Evolutionary conservation across 2,888 invertebrate genomes (phyloP).

Genomic region (Dicroscelio sp.): DNA sequence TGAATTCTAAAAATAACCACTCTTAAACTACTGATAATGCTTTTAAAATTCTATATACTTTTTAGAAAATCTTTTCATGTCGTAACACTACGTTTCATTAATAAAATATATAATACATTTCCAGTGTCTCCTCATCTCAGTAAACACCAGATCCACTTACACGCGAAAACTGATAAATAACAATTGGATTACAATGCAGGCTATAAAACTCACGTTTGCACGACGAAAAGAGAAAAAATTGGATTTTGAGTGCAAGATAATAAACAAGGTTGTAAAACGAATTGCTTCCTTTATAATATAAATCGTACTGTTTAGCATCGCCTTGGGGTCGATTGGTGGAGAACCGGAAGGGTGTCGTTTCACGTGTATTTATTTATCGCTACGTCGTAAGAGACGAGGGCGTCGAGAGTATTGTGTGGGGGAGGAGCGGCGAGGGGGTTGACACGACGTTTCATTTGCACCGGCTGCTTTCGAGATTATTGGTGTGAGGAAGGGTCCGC

Average conservation of each 20-base stretch:
- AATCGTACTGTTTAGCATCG: conserved; percentile 74
- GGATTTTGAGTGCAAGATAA: conserved; percentile 56
- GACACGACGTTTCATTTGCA: conserved; percentile 77
- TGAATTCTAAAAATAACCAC: too few relatives aligned
- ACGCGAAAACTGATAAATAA: too few relatives aligned
- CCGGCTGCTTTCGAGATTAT: conserved; percentile 74
- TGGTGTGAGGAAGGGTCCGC: conserved; percentile 61
- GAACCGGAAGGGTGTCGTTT: conserved; percentile 79
- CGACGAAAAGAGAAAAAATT: conserved; percentile 48
- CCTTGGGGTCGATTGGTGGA: conserved; percentile 71
- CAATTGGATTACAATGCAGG: background rate
- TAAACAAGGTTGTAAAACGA: conserved; percentile 74
- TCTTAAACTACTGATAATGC: too few relatives aligned
- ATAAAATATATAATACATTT: too few relatives aligned
- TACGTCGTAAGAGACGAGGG: conserved; percentile 75
- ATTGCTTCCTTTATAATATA: conserved; percentile 77
- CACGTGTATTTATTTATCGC: conserved; percentile 87
- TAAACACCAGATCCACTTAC: too few relatives aligned
- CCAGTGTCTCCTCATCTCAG: too few relatives aligned
- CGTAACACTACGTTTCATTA: too few relatives aligned
- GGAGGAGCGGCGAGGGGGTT: conserved; percentile 42
- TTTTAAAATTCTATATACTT: too few relatives aligned
- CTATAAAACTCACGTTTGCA: background rate
- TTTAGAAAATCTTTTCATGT: too few relatives aligned
- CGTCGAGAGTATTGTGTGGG: conserved; percentile 74